phyloP scores from a whole-genome alignment of 2,888 invertebrate species.

The Keiferia lycopersicella region DNA sequence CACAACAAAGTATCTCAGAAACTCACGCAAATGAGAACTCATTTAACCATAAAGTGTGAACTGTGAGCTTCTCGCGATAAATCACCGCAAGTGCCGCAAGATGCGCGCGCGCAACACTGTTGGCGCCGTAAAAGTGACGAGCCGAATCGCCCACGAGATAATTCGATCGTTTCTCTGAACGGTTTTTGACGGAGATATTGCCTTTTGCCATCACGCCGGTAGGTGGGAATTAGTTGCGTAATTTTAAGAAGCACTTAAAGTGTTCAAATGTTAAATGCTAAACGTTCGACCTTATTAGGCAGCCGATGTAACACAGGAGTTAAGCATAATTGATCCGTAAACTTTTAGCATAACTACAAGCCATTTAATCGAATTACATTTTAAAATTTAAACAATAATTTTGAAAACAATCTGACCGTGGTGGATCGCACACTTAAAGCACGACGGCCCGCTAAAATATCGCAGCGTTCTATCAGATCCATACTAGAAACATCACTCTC shows the following conservation, averaged over 20 bases:
- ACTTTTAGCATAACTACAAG: no score
- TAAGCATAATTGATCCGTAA: no score
- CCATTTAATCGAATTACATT: no score
- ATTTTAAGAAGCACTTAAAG: not conserved
- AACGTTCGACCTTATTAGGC: not conserved
- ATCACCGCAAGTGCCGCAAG: slow-evolving; percentile 14
- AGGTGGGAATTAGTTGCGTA: slow-evolving; percentile 17
- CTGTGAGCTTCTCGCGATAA: slow-evolving; percentile 10
- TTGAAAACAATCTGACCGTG: no score
- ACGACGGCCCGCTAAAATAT: no score
- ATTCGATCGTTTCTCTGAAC: slow-evolving; percentile 69
- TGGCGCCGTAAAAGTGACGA: slow-evolving; percentile 13
- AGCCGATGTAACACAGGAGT: not conserved
- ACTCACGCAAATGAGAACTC: slow-evolving; percentile 16
- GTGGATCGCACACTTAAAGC: no score
- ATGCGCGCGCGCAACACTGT: slow-evolving; percentile 21
- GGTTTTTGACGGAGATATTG: slow-evolving; percentile 39
- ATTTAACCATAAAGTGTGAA: slow-evolving; percentile 17
- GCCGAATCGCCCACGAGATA: slow-evolving; percentile 59
- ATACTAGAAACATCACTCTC: no score
- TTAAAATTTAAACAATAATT: no score
- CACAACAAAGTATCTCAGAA: slow-evolving; percentile 18
- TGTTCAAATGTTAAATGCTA: not conserved
- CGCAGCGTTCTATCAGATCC: no score
- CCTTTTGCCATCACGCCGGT: slow-evolving; percentile 3